Evolutionary conservation across 2,113 vertebrate genomes (phyloP).

Genomic region (Paralichthys olivaceus): DNA sequence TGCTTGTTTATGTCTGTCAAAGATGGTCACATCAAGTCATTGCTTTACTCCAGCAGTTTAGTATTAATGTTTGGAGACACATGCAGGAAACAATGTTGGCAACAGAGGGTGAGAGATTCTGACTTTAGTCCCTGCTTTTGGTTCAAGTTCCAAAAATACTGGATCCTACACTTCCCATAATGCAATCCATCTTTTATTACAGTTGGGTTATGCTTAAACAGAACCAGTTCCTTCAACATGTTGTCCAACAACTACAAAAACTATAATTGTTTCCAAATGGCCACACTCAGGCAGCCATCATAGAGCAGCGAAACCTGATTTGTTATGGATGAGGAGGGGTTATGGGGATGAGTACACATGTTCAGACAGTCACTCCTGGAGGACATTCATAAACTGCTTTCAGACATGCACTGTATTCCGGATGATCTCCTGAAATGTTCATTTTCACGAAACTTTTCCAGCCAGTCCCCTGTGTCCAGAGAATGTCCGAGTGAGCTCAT

Average conservation of each 20-base stretch:
- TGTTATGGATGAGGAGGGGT: background rate
- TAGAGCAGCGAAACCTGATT: background rate
- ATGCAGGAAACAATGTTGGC: background rate
- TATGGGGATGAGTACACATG: background rate
- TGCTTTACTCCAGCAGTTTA: background rate
- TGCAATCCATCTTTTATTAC: background rate
- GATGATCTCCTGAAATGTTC: too few relatives aligned
- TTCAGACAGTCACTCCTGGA: background rate
- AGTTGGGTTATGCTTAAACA: background rate
- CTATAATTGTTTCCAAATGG: background rate
- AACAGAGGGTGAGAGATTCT: background rate
- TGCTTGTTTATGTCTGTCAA: background rate
- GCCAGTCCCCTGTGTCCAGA: too few relatives aligned
- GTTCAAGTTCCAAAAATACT: background rate
- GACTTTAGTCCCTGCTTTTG: background rate
- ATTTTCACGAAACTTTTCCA: too few relatives aligned
- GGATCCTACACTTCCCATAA: background rate
- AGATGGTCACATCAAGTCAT: background rate
- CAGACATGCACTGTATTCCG: background rate
- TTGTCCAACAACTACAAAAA: background rate
- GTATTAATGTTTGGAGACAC: background rate
- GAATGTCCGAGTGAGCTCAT: too few relatives aligned
- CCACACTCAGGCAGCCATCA: background rate
- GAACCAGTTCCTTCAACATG: background rate
- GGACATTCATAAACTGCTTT: background rate